These are phyloP conservation scores for Brachionichthys hirsutus DNA, from an alignment of 2,113 vertebrate genomes.

Conservation along the genomic window DNA sequence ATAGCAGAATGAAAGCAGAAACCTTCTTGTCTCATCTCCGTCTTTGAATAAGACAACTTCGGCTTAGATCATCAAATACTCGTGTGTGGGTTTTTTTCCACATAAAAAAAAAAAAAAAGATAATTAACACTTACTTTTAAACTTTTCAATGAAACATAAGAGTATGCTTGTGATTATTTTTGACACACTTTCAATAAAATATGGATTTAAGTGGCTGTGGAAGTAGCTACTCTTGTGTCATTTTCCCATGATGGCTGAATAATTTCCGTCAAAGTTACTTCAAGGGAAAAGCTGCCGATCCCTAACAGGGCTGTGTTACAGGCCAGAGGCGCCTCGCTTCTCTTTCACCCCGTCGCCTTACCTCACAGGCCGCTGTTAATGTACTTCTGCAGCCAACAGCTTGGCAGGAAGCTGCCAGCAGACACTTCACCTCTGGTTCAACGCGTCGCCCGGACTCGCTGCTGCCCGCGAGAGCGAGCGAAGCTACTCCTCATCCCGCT, in stretches of 20 bases:
- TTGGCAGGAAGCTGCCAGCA: slow-evolving; percentile 61
- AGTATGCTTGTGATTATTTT: too few species aligned
- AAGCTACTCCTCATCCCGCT: slow-evolving; percentile 1
- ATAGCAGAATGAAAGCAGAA: too few species aligned
- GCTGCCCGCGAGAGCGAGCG: slow-evolving; percentile 20
- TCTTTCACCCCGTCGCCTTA: slow-evolving; percentile 44
- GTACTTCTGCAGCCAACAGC: slow-evolving; percentile 65
- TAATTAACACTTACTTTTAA: too few species aligned
- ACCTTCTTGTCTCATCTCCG: too few species aligned
- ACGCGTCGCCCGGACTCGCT: slow-evolving; percentile 55
- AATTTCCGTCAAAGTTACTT: slow-evolving; percentile 49
- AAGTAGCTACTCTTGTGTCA: not conserved
- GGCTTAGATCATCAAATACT: too few species aligned
- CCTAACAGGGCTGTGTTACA: slow-evolving; percentile 50
- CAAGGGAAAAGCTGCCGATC: slow-evolving; percentile 37
- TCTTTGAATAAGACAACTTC: too few species aligned
- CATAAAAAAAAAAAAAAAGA: too few species aligned
- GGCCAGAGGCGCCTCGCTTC: slow-evolving; percentile 65
- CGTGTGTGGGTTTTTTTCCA: too few species aligned
- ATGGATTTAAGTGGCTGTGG: not conserved
- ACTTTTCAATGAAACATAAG: too few species aligned
- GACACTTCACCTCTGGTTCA: slow-evolving; percentile 69
- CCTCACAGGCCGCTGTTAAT: slow-evolving; percentile 69
- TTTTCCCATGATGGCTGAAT: slow-evolving; percentile 18
- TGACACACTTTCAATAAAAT: too few species aligned